Conservation (phyloP, 2,888 invertebrate genomes). For the Ochropleura plecta region DNA sequence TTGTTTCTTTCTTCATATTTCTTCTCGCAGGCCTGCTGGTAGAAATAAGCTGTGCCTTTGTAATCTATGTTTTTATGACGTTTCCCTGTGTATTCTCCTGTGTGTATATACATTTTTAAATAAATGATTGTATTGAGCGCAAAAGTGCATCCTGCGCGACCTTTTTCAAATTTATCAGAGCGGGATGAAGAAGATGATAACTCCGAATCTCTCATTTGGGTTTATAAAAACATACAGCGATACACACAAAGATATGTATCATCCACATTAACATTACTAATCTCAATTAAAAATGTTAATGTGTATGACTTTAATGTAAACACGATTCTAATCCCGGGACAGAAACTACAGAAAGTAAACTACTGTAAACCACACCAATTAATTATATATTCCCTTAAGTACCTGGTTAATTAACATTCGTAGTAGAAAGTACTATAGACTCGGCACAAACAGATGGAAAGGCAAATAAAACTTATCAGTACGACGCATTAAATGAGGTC, state of each 20-base stretch:
- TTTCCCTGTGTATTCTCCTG: no score
- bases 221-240: background rate
- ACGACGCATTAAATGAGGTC: slow-evolving; percentile 68
- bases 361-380: slow-evolving; percentile 44
- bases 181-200: background rate
- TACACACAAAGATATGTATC: slow-evolving; percentile 17
- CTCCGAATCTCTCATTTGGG: background rate
- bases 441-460: slow-evolving; percentile 44
- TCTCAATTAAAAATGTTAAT: no score
- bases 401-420: slow-evolving; percentile 45
- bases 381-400: slow-evolving; percentile 59
- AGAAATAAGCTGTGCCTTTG: no score
- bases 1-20: no score
- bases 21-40: no score
- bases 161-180: background rate
- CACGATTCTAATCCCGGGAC: slow-evolving; percentile 32
- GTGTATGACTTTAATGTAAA: slow-evolving; percentile 32
- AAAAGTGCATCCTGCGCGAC: background rate
- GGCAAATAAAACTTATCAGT: slow-evolving; percentile 71
- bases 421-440: slow-evolving; percentile 57
- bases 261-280: slow-evolving; percentile 18
- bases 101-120: no score
- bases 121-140: background rate
- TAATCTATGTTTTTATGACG: no score
- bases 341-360: slow-evolving; percentile 45